These are phyloP conservation scores for Egretta garzetta DNA, from an alignment of 2,113 vertebrate species.

Conservation along the genomic window DNA sequence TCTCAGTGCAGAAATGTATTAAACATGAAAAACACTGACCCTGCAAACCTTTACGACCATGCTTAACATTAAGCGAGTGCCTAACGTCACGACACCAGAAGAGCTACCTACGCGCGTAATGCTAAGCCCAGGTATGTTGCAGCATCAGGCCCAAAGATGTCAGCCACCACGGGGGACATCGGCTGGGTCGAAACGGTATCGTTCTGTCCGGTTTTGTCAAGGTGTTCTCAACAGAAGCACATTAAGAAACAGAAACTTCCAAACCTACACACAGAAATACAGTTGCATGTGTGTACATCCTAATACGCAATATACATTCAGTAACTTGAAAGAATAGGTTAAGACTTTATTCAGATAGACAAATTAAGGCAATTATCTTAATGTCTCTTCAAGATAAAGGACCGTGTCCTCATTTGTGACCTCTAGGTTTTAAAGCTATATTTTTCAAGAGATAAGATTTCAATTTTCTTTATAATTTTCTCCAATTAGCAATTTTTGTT, in stretches of 20 bases:
- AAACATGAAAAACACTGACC: slow-evolving; percentile 18
- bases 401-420: slow-evolving; percentile 53
- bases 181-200: neutral
- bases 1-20: slow-evolving; percentile 60
- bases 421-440: slow-evolving; percentile 70
- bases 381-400: slow-evolving; percentile 62
- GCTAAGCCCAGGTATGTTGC: neutral
- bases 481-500: slow-evolving; percentile 17
- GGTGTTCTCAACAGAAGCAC: slow-evolving; percentile 58
- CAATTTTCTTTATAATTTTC: slow-evolving; percentile 23
- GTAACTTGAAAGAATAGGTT: slow-evolving; percentile 66
- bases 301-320: slow-evolving; percentile 71
- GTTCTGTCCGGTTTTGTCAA: slow-evolving; percentile 1
- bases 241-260: slow-evolving; percentile 57
- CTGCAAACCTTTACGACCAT: neutral
- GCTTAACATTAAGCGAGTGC: slow-evolving; percentile 1
- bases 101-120: neutral
- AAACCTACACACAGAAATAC: slow-evolving; percentile 56
- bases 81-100: neutral
- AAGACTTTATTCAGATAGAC: slow-evolving; percentile 72
- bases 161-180: neutral
- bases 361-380: slow-evolving; percentile 68
- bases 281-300: slow-evolving; percentile 56
- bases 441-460: slow-evolving; percentile 55
- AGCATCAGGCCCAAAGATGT: slow-evolving; percentile 48